These are phyloP conservation scores for Anarhynchus alexandrinus DNA, from an alignment of 2,113 vertebrate genomes.

Conservation along the genomic window DNA sequence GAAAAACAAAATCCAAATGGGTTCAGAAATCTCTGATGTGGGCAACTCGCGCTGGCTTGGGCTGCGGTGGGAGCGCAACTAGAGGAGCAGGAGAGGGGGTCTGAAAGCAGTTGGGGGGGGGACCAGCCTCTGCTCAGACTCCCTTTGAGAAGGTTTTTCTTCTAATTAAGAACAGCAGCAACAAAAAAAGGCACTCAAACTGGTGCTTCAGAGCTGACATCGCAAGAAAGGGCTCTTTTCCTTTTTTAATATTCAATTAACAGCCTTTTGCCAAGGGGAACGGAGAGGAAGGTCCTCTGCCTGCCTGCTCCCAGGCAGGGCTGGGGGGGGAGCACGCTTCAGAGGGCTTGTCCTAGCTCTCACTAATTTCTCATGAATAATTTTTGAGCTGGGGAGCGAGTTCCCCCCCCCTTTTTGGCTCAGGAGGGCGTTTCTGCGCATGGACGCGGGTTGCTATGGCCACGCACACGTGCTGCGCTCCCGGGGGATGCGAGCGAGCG, in stretches of 20 bases:
- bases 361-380: background rate
- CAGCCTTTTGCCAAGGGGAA: background rate
- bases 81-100: background rate
- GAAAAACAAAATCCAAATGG: background rate
- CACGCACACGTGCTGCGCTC: background rate
- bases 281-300: fast-evolving
- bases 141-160: background rate
- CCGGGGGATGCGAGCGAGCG: background rate
- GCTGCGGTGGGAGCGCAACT: background rate
- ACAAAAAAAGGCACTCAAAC: background rate
- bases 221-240: background rate
- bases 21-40: background rate
- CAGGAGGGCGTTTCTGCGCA: background rate
- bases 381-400: background rate
- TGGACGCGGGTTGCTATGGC: slow-evolving; percentile 63
- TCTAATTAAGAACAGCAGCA: background rate
- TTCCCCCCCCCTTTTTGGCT: background rate
- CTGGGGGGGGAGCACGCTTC: background rate
- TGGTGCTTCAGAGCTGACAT: background rate
- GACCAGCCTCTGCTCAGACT: background rate
- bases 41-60: background rate
- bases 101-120: background rate
- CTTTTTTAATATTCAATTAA: background rate
- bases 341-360: background rate
- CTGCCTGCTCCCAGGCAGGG: background rate